A percentile compares a stretch with the other conserved stretches of the same genome.
Conservation (phyloP, 2,888 invertebrate genomes). For the Catocala fraxini region DNA sequence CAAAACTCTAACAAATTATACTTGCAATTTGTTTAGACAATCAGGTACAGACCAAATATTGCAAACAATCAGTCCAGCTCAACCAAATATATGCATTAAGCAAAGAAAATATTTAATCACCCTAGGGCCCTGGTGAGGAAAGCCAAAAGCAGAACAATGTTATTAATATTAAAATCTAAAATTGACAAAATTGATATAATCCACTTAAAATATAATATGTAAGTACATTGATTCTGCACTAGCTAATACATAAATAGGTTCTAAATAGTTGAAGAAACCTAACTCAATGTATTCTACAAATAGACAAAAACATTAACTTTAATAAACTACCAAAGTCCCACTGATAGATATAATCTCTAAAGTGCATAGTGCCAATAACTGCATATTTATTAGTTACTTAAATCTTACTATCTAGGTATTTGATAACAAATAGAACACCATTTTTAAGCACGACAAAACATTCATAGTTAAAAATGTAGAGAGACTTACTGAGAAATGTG, state of each 20-base stretch:
- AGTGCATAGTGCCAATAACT: slow-evolving; percentile 87
- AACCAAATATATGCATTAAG: slow-evolving; percentile 30
- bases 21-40: slow-evolving; percentile 48
- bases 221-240: slow-evolving; percentile 59
- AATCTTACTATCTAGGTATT: slow-evolving; percentile 86
- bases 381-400: slow-evolving; percentile 82
- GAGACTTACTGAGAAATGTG: slow-evolving; percentile 88
- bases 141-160: slow-evolving; percentile 72
- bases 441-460: slow-evolving; percentile 88
- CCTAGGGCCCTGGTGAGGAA: slow-evolving; percentile 51
- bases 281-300: slow-evolving; percentile 61
- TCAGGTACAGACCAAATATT: slow-evolving; percentile 54
- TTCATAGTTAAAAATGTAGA: slow-evolving; percentile 88
- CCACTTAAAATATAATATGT: slow-evolving; percentile 79
- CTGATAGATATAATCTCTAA: slow-evolving; percentile 53
- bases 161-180: slow-evolving; percentile 83
- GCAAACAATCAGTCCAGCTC: slow-evolving; percentile 46
- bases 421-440: slow-evolving; percentile 89
- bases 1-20: slow-evolving; percentile 61
- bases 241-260: slow-evolving; percentile 53
- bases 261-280: slow-evolving; percentile 58
- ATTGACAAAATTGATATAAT: slow-evolving; percentile 87
- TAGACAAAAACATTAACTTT: slow-evolving; percentile 57
- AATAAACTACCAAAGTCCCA: slow-evolving; percentile 60
- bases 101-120: slow-evolving; percentile 39